A percentile compares a stretch with the other conserved stretches of the same genome.
Evolutionary conservation across 2,113 vertebrate species (phyloP).

Genomic region (Axis porcinus): DNA sequence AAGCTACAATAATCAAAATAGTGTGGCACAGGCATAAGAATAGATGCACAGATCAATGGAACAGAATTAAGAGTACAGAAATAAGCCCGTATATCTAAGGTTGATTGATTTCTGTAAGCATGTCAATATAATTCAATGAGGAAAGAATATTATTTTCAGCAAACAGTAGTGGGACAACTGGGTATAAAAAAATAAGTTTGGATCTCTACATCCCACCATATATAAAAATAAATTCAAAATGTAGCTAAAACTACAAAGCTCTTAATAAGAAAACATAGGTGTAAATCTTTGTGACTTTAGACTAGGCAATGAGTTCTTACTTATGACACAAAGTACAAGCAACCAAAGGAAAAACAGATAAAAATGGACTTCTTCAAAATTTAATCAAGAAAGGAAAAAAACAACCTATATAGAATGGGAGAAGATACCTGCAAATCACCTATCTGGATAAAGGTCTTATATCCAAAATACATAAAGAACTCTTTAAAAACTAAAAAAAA

Average conservation of each 20-base stretch:
- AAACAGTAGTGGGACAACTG: not conserved
- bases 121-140: not conserved
- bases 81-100: not conserved
- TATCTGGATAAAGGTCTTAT: not conserved
- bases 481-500: slow-evolving; percentile 7
- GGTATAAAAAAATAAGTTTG: not conserved
- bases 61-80: not conserved
- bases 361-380: not conserved
- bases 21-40: not conserved
- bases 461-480: not conserved
- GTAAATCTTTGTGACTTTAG: not conserved
- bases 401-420: not conserved
- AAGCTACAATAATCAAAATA: not conserved
- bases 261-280: not conserved
- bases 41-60: not conserved
- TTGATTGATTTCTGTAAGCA: not conserved
- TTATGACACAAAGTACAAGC: not conserved
- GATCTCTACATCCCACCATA: not conserved
- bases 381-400: not conserved
- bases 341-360: slow-evolving; percentile 19
- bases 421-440: not conserved
- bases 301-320: not conserved
- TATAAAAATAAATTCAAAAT: not conserved
- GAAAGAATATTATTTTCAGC: not conserved
- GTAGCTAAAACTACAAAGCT: slow-evolving; percentile 19